Evolutionary conservation across 2,113 vertebrate species (phyloP).

Genomic region (Thunnus maccoyii): DNA sequence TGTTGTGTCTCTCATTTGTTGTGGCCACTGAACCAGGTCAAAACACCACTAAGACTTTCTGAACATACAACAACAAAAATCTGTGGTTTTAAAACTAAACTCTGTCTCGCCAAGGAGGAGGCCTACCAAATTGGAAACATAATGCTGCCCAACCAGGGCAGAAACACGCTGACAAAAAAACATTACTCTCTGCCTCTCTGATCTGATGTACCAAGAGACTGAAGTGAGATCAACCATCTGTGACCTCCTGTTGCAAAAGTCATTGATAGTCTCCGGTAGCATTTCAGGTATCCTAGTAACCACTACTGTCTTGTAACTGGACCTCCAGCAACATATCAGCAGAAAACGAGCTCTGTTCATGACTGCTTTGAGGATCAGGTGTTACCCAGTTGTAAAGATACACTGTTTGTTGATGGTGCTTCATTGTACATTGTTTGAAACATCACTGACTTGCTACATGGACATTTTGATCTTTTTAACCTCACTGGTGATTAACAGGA

Average conservation of each 20-base stretch:
- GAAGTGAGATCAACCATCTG: background rate
- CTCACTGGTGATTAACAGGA: too few species aligned
- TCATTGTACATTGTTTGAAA: background rate
- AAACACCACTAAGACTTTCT: too few species aligned
- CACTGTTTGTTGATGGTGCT: background rate
- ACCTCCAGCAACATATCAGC: slow-evolving; percentile 8
- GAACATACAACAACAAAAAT: too few species aligned
- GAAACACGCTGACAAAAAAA: too few species aligned
- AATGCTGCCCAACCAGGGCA: too few species aligned
- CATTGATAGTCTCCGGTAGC: background rate
- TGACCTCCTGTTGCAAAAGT: background rate
- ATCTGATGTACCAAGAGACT: background rate
- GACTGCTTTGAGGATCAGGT: slow-evolving; percentile 35
- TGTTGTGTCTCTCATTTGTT: too few species aligned
- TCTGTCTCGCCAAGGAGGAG: too few species aligned
- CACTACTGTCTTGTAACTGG: slow-evolving; percentile 50
- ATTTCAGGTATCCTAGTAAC: slow-evolving; percentile 54
- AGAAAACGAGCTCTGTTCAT: background rate
- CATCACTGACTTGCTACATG: background rate
- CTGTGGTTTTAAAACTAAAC: too few species aligned
- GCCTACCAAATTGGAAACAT: too few species aligned
- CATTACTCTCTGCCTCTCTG: background rate
- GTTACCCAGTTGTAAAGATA: slow-evolving; percentile 6
- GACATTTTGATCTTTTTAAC: background rate
- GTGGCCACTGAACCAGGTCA: too few species aligned